phyloP scores from a whole-genome alignment of 2,113 vertebrate genomes.

The Rattus rattus region DNA sequence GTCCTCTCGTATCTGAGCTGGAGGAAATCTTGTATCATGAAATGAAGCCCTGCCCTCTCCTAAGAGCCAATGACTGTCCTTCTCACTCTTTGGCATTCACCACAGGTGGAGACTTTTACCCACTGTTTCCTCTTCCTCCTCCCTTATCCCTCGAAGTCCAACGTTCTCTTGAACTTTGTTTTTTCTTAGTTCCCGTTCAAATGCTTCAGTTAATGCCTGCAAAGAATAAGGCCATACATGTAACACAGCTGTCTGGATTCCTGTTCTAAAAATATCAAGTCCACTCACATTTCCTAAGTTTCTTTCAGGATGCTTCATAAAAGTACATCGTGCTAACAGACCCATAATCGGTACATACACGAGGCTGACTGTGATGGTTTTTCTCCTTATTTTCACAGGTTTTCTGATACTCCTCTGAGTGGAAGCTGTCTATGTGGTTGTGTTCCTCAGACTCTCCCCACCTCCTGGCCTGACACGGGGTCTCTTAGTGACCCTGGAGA shows the following conservation, averaged over 20 bases:
- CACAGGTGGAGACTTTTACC: slow-evolving; percentile 74
- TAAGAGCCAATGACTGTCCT: not conserved
- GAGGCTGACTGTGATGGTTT: not conserved
- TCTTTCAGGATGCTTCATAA: slow-evolving; percentile 37
- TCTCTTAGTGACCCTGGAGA: not conserved
- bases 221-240: slow-evolving; percentile 65
- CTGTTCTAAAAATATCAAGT: not conserved
- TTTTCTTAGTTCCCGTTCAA: slow-evolving; percentile 89
- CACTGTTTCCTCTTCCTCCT: slow-evolving; percentile 85
- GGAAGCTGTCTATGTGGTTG: not conserved
- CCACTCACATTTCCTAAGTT: not conserved
- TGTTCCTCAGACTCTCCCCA: not conserved
- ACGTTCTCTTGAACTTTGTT: slow-evolving; percentile 87
- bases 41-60: slow-evolving; percentile 36
- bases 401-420: not conserved
- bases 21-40: not conserved
- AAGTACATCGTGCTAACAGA: slow-evolving; percentile 19
- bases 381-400: not conserved
- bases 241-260: not conserved
- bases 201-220: slow-evolving; percentile 87
- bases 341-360: not conserved
- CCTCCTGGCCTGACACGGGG: not conserved
- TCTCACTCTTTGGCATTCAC: slow-evolving; percentile 34
- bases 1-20: not conserved
- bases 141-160: slow-evolving; percentile 85